Base-by-base conservation (phyloP, 2,888 invertebrate genomes). In the Steinernema hermaphroditum region DNA sequence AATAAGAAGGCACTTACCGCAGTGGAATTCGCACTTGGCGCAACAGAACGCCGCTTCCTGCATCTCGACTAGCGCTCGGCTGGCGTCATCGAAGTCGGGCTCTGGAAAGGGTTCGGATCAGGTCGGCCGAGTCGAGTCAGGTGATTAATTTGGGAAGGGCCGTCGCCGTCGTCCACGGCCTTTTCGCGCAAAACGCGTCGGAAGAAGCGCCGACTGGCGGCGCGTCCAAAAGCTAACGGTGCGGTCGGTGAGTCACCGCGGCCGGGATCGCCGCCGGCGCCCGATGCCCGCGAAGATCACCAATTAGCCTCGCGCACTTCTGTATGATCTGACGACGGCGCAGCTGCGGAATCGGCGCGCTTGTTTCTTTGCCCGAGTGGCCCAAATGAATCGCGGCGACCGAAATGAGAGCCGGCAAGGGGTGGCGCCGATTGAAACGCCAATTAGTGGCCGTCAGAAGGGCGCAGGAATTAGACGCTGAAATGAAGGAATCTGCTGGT, bases 21-120 rank as follows among this genome's bases (percentile, higher is more conserved):
- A 54, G 34, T 74, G 43, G 49, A 73, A 73, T 32, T 72, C 71
- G 73, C 73, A 73, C 34, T 72, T 43, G 24, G 27, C 73, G 62
- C 73, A 73, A 68, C 74, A 72, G 68, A 74, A 74, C 46, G 74
- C 71, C 46, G 62, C 74, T 46, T 72, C 71, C 32, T 49, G 32
- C 74, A 74, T 74, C 19, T 34, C 70, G 19, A 73, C 37, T 37
- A 73, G 43, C 41, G 27, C 6, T 22, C 54, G 54, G 54, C 27
- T 22, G 27, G 24, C 27, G 54, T 54, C 54, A 54, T 54, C 54
- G 54, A 27, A 22, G 49, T 49, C 49, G 49, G 49, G 19, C 37
- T 37, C 37, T 37, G 37, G 12, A 37, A 37, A 8, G 37, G 37
- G 12, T 4, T 37, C n/a, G 37, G 12, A 4, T 37, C 37, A 37